These are phyloP conservation scores for Acarapis woodi DNA, from an alignment of 1,140 invertebrate species.

Conservation along the genomic window DNA sequence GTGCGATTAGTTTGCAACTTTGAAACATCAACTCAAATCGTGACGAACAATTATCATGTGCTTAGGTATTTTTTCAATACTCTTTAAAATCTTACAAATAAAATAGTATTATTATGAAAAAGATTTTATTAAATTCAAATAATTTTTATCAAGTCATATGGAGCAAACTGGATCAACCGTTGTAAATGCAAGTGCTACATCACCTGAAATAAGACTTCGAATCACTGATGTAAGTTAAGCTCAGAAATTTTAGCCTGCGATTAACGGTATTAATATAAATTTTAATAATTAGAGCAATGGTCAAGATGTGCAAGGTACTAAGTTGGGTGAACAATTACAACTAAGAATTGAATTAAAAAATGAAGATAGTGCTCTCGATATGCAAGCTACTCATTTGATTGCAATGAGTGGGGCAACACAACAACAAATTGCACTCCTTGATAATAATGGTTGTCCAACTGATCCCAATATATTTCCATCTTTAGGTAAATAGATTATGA, in stretches of 20 bases:
- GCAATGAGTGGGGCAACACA: constrained; percentile 22
- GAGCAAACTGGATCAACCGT: constrained; percentile 13
- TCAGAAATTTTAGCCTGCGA: too few species aligned
- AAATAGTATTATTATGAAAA: neutral
- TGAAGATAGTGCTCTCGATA: constrained; percentile 22
- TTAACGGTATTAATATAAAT: too few species aligned
- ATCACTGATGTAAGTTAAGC: too few species aligned
- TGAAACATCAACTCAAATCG: constrained; percentile 18
- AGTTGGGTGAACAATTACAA: constrained; percentile 17
- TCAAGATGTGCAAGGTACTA: constrained; percentile 16
- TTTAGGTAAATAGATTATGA: constrained; percentile 13
- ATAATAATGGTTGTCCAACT: constrained; percentile 22
- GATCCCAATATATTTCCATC: constrained; percentile 24
- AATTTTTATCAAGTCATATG: neutral
- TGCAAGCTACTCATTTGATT: constrained; percentile 23
- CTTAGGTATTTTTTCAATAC: too few species aligned
- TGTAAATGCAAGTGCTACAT: constrained; percentile 18
- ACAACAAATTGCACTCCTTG: constrained; percentile 22
- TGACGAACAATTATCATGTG: constrained; percentile 17
- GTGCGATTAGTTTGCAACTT: constrained; percentile 25
- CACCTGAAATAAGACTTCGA: constrained; percentile 17
- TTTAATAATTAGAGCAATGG: too few species aligned
- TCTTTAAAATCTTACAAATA: too few species aligned
- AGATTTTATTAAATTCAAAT: neutral
- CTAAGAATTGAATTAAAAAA: constrained; percentile 17